phyloP scores from a whole-genome alignment of 2,113 vertebrate species.

The Corythornis cristatus region DNA sequence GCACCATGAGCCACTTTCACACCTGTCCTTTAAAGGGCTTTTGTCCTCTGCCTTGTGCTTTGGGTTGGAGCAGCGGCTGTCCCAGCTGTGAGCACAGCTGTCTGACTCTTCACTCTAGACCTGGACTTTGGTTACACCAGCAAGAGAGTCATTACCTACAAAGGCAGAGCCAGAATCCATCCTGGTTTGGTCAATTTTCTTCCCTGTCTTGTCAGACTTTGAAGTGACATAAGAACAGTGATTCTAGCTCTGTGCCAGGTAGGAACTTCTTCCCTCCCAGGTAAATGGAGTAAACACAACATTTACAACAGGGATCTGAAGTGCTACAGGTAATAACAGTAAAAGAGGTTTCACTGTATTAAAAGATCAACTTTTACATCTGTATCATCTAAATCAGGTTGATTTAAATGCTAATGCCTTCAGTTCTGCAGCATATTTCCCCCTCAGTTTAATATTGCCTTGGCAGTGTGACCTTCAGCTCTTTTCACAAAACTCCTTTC shows the following conservation, averaged over 20 bases:
- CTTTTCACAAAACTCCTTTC: slow-evolving; percentile 15
- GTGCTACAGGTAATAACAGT: slow-evolving; percentile 22
- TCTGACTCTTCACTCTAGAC: neutral
- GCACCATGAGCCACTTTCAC: neutral
- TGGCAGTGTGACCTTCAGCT: neutral
- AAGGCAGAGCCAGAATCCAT: neutral
- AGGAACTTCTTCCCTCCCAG: neutral
- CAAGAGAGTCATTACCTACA: neutral
- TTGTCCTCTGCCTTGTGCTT: neutral
- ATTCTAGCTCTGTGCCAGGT: neutral
- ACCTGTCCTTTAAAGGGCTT: neutral
- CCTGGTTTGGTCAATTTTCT: neutral
- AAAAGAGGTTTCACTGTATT: slow-evolving; percentile 12
- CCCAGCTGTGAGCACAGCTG: neutral
- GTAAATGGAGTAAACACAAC: slow-evolving; percentile 11
- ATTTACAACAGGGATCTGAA: slow-evolving; percentile 9
- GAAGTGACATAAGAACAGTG: neutral
- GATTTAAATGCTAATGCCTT: slow-evolving; percentile 39
- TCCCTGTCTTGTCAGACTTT: neutral
- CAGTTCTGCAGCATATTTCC: neutral
- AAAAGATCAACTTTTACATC: slow-evolving; percentile 57
- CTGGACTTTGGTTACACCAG: neutral
- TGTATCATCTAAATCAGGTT: slow-evolving; percentile 43
- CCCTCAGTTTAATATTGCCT: slow-evolving; percentile 23
- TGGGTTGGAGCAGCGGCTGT: neutral